Base-by-base conservation (phyloP, 2,797 vertebrate genomes). In the Sebastes matsubarae region DNA sequence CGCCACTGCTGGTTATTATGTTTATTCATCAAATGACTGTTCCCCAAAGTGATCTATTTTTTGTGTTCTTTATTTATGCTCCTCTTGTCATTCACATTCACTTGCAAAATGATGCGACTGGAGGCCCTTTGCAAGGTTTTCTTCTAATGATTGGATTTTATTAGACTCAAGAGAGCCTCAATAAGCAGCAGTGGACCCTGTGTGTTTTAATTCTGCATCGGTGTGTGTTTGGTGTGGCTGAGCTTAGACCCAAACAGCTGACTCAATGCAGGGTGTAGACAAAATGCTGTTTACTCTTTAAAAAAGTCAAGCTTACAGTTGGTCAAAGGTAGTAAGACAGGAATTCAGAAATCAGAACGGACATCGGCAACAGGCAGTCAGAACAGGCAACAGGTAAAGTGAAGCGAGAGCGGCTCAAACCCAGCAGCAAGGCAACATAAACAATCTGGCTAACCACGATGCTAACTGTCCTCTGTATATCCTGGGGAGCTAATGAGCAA, bases 401-500 rank as follows among this genome's bases (percentile, higher is more conserved):
- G 4, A 68, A n/a, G 29, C 3, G 18, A 46, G 24, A 16, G 2
- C 2, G 13, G 14, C 68, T 66, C 64, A 63, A 54, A 64, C 61
- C 58, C 46, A 74, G 61, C 76, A 38, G 67, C 22, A 2, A n/a
- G 54, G 6, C 27, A 54, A 46, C 83, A 81, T 71, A 65, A 89
- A 79, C 81, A 85, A 60, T 22, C 55, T 60, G 67, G 76, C 25
- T 29, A 73, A 63, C 46, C 9, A 2, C 74, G 38, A n/a, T 0
- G 61, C 81, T 85, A 76, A 85, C 74, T 74, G 80, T 69, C 61
- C 75, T 69, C 79, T 46, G 38, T 74, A 58, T 58, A 66, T 80
- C 80, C 89, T 24, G 55, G 29, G 71, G 88, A 87, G 86, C 85
- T 82, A 78, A 86, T 67, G 80, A 85, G 87, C 75, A 80, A 76